Evolutionary conservation across 2,888 invertebrate species (phyloP), one percentile per base, ranked within the genome.

Genomic region (Melinaea menophilus): DNA sequence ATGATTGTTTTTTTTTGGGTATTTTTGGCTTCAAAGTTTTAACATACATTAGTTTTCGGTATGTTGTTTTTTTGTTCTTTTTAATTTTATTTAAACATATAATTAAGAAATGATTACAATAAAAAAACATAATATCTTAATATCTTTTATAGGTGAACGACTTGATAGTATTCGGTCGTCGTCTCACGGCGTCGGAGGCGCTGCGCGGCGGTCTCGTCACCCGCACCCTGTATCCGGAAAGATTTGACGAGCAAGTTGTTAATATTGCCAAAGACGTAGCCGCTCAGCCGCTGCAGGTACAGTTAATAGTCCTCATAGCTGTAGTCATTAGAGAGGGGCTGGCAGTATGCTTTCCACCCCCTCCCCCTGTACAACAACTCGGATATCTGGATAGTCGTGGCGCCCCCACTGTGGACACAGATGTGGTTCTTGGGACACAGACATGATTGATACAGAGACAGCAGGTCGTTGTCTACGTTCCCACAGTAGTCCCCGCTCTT

Each of bases 111-210:
- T 41, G 37, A 37, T 37, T 37, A 5, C 5, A 41, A 41, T 41
- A 9, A 41, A 41, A 41, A 41, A 41, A 48, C 5, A 45, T 3
- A 48, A 13, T 46, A 46, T 11, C 45, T 56, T 55, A 58, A 47
- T 55, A 61, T 51, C 56, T 58, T 55, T 61, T 77, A n/a, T 76
- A 91, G 91, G 72, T 89, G 55, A 83, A 81, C 45, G 86, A 90
- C 37, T 69, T 91, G 71, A 72, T 88, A 4, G 76, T 87, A 81
- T 92, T 76, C 73, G 96, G 95, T 87, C 95, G 96, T 60, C 94
- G 93, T 73, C 80, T 98, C 70, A 95, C 95, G n/a, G 95, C 97
- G 0, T 92, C 93, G 12, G 96, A 97, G 81, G 97, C 96, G 1
- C 86, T 94, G 61, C 92, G 93, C 66, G 92, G 94, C 61, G 97